Base-by-base conservation (phyloP, 23 tunicate genomes). In the Phallusia fumigata region DNA sequence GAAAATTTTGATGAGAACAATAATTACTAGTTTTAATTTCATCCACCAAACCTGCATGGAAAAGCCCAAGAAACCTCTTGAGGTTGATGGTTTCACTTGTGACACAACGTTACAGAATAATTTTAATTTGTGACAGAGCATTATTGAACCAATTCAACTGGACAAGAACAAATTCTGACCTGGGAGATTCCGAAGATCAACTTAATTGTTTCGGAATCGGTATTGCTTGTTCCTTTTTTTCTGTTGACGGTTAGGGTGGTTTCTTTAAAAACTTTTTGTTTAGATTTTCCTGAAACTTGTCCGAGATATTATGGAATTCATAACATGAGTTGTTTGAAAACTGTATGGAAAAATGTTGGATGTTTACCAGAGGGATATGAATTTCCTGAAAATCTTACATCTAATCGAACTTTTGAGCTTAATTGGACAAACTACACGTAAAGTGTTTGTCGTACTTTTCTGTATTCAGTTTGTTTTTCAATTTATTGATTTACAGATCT, bases 331-430 rank as follows among this genome's bases (percentile, higher is more conserved):
- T 58, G 69, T 13, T 58, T 58, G 28, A 58, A 6, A 58, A 24
- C 28, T 58, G 28, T 58, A 21, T 58, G 69, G 69, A 58, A 58
- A 58, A 58, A 58, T 58, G 69, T 58, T 22, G 69, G 69, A 58
- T 58, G 69, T 58, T 58, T 58, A 58, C 69, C 69, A 8, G 69
- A 24, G 69, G 69, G 69, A 58, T 58, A 58, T 58, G 69, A 58
- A 24, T 58, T 6, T 58, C 69, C 69, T 58, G 69, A 58, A 6
- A 58, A 58, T 58, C 69, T 58, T 24, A 58, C 69, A 58, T 1
- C 28, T 58, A 16, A 1, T 13, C 69, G 28, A 24, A 3, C 13
- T 8, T 8, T 8, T 16, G 16, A 58, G 1, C 3, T 22, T 1
- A 6, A 11, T 1, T 21, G 69, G 28, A 58, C 69, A 13, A 58